A percentile compares a stretch with the other conserved stretches of the same genome.
Evolutionary conservation across 2,797 vertebrate genomes (phyloP).

Genomic region (Myotis planiceps): DNA sequence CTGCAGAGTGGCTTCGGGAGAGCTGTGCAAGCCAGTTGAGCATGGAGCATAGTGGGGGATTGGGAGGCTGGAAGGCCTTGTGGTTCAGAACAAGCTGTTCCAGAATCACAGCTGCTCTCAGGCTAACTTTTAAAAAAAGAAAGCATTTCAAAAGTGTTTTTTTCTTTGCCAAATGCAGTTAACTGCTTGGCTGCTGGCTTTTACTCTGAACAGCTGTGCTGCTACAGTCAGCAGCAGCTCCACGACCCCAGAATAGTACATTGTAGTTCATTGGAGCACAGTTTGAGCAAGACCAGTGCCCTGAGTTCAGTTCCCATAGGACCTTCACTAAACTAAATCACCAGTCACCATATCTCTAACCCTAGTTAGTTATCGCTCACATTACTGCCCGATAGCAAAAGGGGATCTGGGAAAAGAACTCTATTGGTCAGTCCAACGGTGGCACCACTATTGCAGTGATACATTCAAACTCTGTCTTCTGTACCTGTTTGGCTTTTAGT

Average conservation of each 20-base stretch:
- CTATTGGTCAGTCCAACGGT: neutral
- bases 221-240: neutral
- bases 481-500: neutral
- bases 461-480: neutral
- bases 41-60: conserved; percentile 49
- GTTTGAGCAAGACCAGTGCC: neutral
- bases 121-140: conserved; percentile 65
- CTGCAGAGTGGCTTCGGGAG: conserved; percentile 64
- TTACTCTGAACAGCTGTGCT: neutral
- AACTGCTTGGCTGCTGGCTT: conserved; percentile 70
- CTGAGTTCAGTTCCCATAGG: neutral
- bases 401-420: neutral
- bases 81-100: conserved; percentile 71
- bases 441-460: neutral
- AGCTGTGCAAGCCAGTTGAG: conserved; percentile 65
- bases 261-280: neutral
- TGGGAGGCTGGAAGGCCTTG: conserved; percentile 64
- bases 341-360: neutral
- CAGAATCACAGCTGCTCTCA: conserved; percentile 75
- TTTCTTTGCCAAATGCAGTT: conserved; percentile 46
- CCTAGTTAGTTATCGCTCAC: no score
- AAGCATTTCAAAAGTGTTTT: neutral
- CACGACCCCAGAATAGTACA: neutral
- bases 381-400: neutral
- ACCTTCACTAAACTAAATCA: neutral